Evolutionary conservation across 2,797 vertebrate species (phyloP), one percentile per base, ranked within the genome.

Genomic region (Melanotaenia maccullochi): DNA sequence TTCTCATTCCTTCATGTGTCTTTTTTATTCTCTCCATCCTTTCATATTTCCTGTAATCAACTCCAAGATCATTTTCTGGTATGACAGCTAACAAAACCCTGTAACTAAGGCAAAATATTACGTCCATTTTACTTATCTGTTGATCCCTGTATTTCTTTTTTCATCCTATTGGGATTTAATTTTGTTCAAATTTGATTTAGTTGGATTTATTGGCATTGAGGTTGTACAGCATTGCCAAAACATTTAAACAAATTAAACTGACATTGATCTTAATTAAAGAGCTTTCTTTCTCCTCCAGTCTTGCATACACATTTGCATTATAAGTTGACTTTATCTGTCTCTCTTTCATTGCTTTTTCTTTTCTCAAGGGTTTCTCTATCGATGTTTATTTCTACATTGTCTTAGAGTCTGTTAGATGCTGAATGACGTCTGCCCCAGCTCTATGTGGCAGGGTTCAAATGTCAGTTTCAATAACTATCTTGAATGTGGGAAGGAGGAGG

Each of bases 381-480:
- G 13, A 42, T 47, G 33, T 6, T 5, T 58, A 25, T 71, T 18
- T 55, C 49, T 32, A 11, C 13, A 20, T 59, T 63, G 42, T 67
- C 65, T 73, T 69, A 12, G 30, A 74, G 40, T 86, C 52, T 74
- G 74, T 87, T 78, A 62, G 70, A 70, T 57, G 32, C 65, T 66
- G 75, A 84, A 42, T 71, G 78, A 78, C 61, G 57, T 81, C 58
- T 38, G 35, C 67, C 71, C 67, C 73, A n/a, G 73, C 69, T 68
- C 68, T 65, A 28, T 71, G 80, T 65, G 56, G 40, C 77, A 76
- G 79, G 54, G 83, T 79, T 87, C 54, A 79, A 68, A 84, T 68
- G 79, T 81, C 86, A 75, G 65, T 76, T 68, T 85, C 74, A 75
- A 68, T 85, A 81, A 83, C 57, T 63, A 11, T 79, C 68, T 81